Evolutionary conservation across 92 coral and sea anemone species (phyloP), one percentile per base, ranked within the genome.

Genomic region (Epizoanthus illoricatus): DNA sequence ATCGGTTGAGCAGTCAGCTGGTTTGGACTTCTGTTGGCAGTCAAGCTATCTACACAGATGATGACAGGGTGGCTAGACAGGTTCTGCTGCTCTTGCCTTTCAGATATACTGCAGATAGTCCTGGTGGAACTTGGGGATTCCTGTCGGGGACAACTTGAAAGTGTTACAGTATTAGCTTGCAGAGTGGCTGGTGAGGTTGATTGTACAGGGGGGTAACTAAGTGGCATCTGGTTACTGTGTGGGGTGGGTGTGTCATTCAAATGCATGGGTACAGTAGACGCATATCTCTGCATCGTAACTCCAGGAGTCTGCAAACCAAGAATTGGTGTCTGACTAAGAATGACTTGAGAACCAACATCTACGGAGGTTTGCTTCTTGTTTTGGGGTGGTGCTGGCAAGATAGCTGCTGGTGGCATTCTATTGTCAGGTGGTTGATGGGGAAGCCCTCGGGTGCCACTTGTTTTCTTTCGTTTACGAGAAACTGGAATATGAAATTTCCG

Each of bases 291-390:
- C 15, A 62, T 59, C 42, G 42, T 70, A 18, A 78, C 23, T 43
- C 60, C 67, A 4, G 82, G 56, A 49, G 56, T 49, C 11, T 7
- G 71, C 59, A 78, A 41, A 62, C 5, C 65, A 9, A 66, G 59
- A 5, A 15, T 42, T 4, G 82, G 55, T 10, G 43, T 43, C 42
- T 78, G 82, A 41, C 67, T 78, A 63, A 78, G 82, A 6, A 78
- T 78, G 13, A 42, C 82, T 24, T 78, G 82, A 4, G 82, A 69
- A 62, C 82, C 82, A 78, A 78, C 82, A 42, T 78, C 82, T 63
- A 78, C 82, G 9, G 82, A 78, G 45, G 43, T 78, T 3, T 69
- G 82, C 13, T 63, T 78, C 71, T 63, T 78, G 12, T 41, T 23
- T 47, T 59, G 62, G 69, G 81, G 47, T 12, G 65, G 81, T 7